Base-by-base conservation (phyloP, 2,888 invertebrate genomes). In the Capitulum mitella region DNA sequence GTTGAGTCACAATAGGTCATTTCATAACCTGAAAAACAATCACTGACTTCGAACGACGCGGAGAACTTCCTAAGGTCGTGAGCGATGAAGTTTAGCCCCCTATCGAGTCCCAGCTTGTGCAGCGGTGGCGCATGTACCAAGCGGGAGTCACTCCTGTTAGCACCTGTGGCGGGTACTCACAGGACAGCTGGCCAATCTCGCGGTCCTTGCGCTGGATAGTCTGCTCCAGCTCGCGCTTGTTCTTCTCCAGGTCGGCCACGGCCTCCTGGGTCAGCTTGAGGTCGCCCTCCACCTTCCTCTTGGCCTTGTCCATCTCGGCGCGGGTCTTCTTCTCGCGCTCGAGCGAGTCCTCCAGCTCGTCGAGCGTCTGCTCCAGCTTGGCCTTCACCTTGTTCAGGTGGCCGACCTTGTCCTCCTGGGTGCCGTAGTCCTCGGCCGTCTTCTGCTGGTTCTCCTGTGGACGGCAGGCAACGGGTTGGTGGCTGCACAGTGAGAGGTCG, bases 351-450 rank as follows among this genome's bases (percentile, higher is more conserved):
- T 99, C 98, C 84, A 99, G 90, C 88, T 98, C 98, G 87, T 99
- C 98, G 82, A 99, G 91, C 85, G 97, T 97, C 88, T 96, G 95
- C 88, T 99, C 98, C 86, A 99, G 91, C 89, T 99, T 99, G 85
- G 94, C 92, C 90, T 99, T 98, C 84, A 98, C 96, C 89, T 98
- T 98, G 92, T 95, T 98, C 87, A 98, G 91, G 89, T 99, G 98
- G 90, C 98, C 98, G 87, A 97, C 95, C 89, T 99, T 99, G 90
- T 99, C 98, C 87, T 99, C 98, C 84, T 97, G 95, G 82, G 96
- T 95, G 85, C 87, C 86, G 29, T 84, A 81, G 78, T 84, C 84
- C 80, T 84, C 84, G 46, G 83, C 79, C 37, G 83, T 83, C 82
- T 84, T 84, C 80, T 84, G 80, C n/a, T 79, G 78, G 43, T 79